Conservation (phyloP, 2,113 vertebrate species). For the Gracilinanus agilis region DNA sequence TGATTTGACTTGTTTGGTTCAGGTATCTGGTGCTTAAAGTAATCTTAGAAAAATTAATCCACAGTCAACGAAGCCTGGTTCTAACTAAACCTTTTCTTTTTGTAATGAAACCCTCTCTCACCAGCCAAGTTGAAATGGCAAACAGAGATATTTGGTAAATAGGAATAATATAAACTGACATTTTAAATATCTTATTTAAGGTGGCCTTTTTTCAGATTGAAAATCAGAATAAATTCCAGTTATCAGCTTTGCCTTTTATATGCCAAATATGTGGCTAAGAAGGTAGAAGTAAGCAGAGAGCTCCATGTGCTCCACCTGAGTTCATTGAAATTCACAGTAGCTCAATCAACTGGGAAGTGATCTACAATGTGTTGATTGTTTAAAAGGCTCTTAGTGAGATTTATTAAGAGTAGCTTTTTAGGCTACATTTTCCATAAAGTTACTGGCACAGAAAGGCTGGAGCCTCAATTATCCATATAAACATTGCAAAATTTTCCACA, state of each 20-base stretch:
- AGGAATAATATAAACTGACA: neutral
- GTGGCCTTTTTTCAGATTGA: neutral
- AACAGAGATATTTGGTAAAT: neutral
- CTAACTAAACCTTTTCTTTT: neutral
- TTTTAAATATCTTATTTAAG: neutral
- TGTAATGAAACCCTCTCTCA: neutral
- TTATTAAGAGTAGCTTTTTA: neutral
- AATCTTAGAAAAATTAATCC: neutral
- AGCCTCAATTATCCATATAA: neutral
- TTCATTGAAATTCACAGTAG: neutral
- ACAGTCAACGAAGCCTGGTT: neutral
- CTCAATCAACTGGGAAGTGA: neutral
- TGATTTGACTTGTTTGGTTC: neutral
- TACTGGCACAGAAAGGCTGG: neutral
- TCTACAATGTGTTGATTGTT: neutral
- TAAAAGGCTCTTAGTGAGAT: neutral
- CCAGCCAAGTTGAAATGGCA: neutral
- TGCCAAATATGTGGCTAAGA: neutral
- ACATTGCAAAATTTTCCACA: neutral
- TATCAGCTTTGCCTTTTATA: neutral
- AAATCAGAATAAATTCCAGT: neutral
- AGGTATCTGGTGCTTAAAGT: neutral
- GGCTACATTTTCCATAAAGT: neutral
- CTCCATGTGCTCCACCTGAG: neutral
- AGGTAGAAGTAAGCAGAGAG: neutral